These are phyloP conservation scores for Corythoichthys intestinalis DNA, from an alignment of 2,113 vertebrate species.

Conservation along the genomic window DNA sequence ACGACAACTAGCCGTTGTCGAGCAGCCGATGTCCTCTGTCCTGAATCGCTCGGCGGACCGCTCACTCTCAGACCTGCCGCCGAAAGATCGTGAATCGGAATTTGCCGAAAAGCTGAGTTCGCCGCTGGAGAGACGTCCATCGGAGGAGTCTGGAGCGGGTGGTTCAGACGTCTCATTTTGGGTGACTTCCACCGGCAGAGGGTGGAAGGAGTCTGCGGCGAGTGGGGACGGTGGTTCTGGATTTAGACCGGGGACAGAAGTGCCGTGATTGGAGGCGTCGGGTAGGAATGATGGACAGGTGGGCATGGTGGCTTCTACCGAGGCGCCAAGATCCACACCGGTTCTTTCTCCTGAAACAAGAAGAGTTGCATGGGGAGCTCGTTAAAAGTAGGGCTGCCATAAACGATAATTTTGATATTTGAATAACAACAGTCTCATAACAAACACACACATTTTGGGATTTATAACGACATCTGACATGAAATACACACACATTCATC, in stretches of 20 bases:
- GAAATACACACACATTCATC: no score
- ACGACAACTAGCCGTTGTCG: slow-evolving; percentile 59
- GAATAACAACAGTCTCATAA: no score
- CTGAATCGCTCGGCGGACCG: slow-evolving; percentile 44
- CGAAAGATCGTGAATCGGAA: background rate
- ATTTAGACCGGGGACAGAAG: background rate
- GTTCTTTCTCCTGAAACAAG: slow-evolving; percentile 29
- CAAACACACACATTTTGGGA: no score
- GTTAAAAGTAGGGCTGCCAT: no score
- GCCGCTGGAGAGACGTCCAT: background rate
- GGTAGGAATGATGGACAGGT: background rate
- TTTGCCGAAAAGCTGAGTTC: background rate
- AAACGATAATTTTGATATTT: no score
- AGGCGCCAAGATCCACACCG: background rate
- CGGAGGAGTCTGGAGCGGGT: slow-evolving; percentile 24
- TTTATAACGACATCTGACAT: no score
- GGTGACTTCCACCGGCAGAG: slow-evolving; percentile 66
- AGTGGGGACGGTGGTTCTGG: slow-evolving; percentile 1
- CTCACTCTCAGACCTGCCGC: slow-evolving; percentile 24
- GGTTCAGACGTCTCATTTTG: slow-evolving; percentile 49
- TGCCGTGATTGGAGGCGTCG: background rate
- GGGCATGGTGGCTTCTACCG: background rate
- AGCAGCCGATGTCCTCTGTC: slow-evolving; percentile 13
- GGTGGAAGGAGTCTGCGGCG: slow-evolving; percentile 67
- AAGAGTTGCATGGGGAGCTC: background rate